Percentiles rank a stretch among this genome's conserved stretches.
phyloP scores from a whole-genome alignment of 1,140 invertebrate species.

The Pinna nobilis region DNA sequence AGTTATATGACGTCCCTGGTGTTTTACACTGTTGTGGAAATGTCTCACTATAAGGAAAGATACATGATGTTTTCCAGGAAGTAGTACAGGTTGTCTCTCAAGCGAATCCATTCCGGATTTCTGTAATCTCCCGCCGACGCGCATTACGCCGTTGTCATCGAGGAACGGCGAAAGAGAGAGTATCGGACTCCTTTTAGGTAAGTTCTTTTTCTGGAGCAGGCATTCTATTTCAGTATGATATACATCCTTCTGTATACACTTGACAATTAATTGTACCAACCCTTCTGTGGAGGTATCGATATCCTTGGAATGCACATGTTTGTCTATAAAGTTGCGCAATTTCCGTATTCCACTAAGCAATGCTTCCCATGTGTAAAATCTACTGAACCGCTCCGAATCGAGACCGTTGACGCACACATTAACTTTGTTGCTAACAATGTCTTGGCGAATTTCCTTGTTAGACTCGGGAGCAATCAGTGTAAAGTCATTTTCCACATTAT shows the following conservation, averaged over 20 bases:
- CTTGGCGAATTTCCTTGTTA: slow-evolving; percentile 2
- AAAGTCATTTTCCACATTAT: background rate
- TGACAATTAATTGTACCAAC: slow-evolving; percentile 23
- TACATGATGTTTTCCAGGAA: slow-evolving; percentile 1
- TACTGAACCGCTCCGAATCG: background rate
- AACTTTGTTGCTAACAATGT: background rate
- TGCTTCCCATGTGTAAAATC: slow-evolving; percentile 2
- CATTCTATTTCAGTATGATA: slow-evolving; percentile 1
- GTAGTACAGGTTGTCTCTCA: slow-evolving; percentile 1
- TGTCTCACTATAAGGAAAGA: slow-evolving; percentile 2
- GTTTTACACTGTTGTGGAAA: background rate
- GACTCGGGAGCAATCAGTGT: background rate
- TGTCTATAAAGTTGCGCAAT: background rate
- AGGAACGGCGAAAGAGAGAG: slow-evolving; percentile 1
- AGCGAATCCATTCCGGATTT: background rate
- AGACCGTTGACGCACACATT: background rate
- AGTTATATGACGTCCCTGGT: slow-evolving; percentile 14
- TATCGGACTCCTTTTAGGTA: slow-evolving; percentile 7
- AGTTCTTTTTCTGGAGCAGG: background rate
- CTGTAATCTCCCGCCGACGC: slow-evolving; percentile 47
- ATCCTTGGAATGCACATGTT: slow-evolving; percentile 14
- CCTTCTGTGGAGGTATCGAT: background rate
- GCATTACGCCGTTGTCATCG: slow-evolving; percentile 21
- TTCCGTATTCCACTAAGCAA: background rate
- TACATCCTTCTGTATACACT: background rate